Percentiles rank a stretch among this genome's conserved stretches.
These are phyloP conservation scores for Camptogramma bilineatum DNA, from an alignment of 2,888 invertebrate species.

Conservation along the genomic window DNA sequence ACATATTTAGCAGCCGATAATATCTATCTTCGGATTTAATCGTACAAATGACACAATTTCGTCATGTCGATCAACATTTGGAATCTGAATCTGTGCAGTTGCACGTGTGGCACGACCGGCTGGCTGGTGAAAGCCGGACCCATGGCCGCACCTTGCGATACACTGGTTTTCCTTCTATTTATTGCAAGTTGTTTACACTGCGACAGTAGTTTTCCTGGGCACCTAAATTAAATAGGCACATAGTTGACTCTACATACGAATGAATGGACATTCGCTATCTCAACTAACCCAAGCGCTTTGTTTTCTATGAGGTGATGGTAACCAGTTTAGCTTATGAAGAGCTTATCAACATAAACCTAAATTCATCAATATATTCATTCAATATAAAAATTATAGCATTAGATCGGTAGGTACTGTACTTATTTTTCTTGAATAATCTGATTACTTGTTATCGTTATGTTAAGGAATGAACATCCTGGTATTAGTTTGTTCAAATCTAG, in stretches of 20 bases:
- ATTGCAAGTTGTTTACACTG: constrained; percentile 47
- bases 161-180: constrained; percentile 50
- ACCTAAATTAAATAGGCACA: neutral
- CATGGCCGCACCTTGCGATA: constrained; percentile 53
- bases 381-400: neutral
- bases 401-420: neutral
- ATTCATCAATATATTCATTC: neutral
- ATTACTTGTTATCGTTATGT: neutral
- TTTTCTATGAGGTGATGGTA: neutral
- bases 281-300: neutral
- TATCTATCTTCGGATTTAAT: constrained; percentile 3
- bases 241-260: neutral
- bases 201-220: constrained; percentile 21
- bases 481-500: constrained; percentile 34
- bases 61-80: constrained; percentile 23
- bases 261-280: neutral
- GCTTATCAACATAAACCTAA: neutral
- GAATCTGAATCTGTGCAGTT: constrained; percentile 22
- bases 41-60: constrained; percentile 25
- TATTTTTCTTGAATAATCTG: neutral
- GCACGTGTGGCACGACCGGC: constrained; percentile 55
- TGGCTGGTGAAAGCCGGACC: constrained; percentile 60
- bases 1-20: neutral
- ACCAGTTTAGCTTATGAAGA: neutral
- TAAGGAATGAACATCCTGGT: neutral